A percentile compares a stretch with the other conserved stretches of the same genome.
phyloP scores from a whole-genome alignment of 2,888 invertebrate genomes.

The Sclerodermus sp. region DNA sequence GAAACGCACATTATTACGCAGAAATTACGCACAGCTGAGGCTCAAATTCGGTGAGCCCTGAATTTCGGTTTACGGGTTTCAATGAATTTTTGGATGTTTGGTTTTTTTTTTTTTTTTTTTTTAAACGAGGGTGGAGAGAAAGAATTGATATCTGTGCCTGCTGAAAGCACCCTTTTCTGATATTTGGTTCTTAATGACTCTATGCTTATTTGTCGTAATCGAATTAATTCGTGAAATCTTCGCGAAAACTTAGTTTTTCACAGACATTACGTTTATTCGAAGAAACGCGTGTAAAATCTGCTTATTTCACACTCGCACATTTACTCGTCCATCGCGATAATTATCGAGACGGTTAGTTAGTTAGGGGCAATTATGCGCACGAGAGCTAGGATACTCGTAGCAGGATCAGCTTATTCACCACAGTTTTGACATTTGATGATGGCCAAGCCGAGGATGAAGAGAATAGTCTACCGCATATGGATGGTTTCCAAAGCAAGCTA shows the following conservation, averaged over 20 bases:
- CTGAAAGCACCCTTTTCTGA: constrained; percentile 9
- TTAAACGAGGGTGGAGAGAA: constrained; percentile 23
- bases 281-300: no score
- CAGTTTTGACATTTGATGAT: constrained; percentile 99
- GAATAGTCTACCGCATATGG: constrained; percentile 73
- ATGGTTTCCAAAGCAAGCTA: constrained; percentile 84
- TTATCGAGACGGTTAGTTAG: constrained; percentile 19
- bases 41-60: no score
- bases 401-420: constrained; percentile 80
- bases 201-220: no score
- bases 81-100: neutral
- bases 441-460: constrained; percentile 97
- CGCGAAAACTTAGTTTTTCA: no score
- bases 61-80: no score
- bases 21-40: no score
- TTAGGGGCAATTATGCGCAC: constrained; percentile 31
- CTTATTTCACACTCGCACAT: no score
- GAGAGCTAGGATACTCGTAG: constrained; percentile 54
- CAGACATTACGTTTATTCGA: no score
- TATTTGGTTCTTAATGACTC: constrained; percentile 16
- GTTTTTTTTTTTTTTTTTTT: neutral
- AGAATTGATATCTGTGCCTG: neutral
- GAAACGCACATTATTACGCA: no score
- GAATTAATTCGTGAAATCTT: no score
- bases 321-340: no score